Evolutionary conservation across 2,113 vertebrate species (phyloP), one percentile per base, ranked within the genome.

Genomic region (Oceanodroma tethys): DNA sequence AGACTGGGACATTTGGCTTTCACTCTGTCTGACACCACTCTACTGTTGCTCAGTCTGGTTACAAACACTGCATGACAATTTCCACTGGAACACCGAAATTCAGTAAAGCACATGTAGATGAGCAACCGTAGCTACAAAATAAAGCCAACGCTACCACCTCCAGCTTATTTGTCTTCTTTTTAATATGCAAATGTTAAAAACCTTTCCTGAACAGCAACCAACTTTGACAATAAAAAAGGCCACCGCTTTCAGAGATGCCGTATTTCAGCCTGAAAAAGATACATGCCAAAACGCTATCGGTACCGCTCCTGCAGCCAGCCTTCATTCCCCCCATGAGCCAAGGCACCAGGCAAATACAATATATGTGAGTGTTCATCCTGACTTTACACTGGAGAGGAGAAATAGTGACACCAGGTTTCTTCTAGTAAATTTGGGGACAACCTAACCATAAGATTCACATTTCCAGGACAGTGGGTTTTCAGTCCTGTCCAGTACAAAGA

Each of bases 231-330:
- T 12, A 21, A 26, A 65, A 36, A 48, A 65, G 43, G 36, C 30
- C n/a, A 23, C 8, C 0, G 0, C 50, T 53, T 68, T 58, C 30
- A 60, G 34, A 83, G 53, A 13, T 27, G 47, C 40, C 2, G 0
- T 36, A 13, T 48, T 71, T 65, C 82, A 76, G 20, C n/a, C 45
- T 38, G 47, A 40, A 29, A 34, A 48, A 18, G 19, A 10, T 7
- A 38, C 7, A 4, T 8, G 16, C 43, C 58, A 42, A 3, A 3
- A 20, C 4, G 0, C 22, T 17, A 8, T 7, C 5, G 7, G 55
- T n/a, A 26, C 36, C 1, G 1, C 47, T 22, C 47, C 23, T 10
- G 26, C 67, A 50, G 27, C 26, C 66, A 60, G 26, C 36, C 25
- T 16, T 22, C 43, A 10, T 3, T 7, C 7, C 23, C 20, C 3